Conservation (phyloP, 2,797 vertebrate genomes). For the Podargus strigoides region DNA sequence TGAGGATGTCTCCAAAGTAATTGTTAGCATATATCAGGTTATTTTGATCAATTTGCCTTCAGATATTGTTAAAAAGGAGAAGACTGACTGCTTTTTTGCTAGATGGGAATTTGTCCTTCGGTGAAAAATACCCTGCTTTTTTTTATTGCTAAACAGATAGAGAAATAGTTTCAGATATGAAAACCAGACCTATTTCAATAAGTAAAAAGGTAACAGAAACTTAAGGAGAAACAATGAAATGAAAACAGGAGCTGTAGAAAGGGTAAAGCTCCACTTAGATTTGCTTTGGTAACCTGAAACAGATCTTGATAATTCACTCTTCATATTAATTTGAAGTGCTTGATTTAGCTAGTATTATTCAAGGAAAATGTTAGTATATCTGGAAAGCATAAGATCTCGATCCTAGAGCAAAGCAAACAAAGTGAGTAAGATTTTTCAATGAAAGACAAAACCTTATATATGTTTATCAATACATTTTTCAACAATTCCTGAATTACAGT, state of each 20-base stretch:
- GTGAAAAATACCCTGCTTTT: neutral
- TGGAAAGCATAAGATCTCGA: neutral
- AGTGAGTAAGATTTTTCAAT: neutral
- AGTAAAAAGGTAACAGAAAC: neutral
- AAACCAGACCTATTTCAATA: neutral
- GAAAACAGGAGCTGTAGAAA: neutral
- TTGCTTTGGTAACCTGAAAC: neutral
- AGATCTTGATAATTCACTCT: neutral
- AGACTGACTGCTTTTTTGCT: neutral
- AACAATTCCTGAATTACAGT: neutral
- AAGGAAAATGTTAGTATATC: neutral
- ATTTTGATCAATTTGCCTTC: conserved; percentile 45
- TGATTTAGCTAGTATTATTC: neutral
- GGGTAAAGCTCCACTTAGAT: neutral
- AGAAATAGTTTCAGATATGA: neutral
- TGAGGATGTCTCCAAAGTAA: neutral
- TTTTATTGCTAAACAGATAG: neutral
- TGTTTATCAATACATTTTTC: neutral
- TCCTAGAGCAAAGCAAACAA: neutral
- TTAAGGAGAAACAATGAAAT: neutral
- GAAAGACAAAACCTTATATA: neutral
- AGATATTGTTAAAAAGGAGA: conserved; percentile 22
- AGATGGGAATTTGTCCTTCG: neutral
- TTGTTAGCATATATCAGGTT: conserved; percentile 12
- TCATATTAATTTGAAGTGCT: neutral